phyloP scores from a whole-genome alignment of 2,113 vertebrate species.

The Pachyramphus minor region DNA sequence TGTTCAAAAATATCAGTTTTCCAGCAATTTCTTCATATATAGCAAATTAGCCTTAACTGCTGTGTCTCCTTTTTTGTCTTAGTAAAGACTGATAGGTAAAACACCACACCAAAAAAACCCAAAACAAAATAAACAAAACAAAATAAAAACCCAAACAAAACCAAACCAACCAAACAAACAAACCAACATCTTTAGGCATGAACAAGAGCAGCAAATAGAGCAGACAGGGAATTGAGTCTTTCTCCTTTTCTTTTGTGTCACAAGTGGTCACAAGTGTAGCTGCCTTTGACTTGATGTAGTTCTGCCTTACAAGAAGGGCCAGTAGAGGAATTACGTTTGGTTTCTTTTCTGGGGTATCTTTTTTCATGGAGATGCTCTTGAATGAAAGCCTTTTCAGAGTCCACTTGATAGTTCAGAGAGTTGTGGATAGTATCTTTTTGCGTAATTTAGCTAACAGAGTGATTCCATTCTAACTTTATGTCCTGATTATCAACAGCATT shows the following conservation, averaged over 20 bases:
- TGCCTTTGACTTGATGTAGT: neutral
- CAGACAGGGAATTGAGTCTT: neutral
- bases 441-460: neutral
- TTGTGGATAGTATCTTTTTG: neutral
- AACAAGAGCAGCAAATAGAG: neutral
- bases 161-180: neutral
- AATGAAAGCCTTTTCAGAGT: neutral
- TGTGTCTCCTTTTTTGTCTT: neutral
- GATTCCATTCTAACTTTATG: neutral
- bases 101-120: neutral
- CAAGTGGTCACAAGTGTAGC: neutral
- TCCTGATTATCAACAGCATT: neutral
- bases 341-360: neutral
- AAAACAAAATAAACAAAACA: neutral
- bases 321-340: neutral
- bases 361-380: neutral
- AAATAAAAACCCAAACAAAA: neutral
- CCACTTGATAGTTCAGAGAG: neutral
- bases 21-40: neutral
- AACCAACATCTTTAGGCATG: neutral
- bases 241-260: neutral
- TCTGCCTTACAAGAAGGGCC: neutral
- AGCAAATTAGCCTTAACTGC: neutral
- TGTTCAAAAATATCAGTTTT: neutral
- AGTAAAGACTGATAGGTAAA: neutral